Evolutionary conservation across 1,140 invertebrate species (phyloP).

Genomic region (Aphelenchoides fujianensis): DNA sequence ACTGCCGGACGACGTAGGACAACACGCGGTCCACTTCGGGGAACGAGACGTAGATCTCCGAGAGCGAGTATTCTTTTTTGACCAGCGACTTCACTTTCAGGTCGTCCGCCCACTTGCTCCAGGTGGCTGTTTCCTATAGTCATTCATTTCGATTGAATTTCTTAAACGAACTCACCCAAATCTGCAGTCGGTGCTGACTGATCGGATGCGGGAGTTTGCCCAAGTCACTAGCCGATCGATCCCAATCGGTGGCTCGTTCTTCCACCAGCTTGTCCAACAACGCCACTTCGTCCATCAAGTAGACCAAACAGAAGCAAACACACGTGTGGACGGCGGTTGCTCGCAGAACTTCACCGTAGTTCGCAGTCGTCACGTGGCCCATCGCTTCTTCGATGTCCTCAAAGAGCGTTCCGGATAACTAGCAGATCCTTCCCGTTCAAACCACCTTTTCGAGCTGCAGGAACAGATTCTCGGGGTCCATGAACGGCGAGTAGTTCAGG

Average conservation of each 20-base stretch:
- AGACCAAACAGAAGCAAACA: slow-evolving; percentile 30
- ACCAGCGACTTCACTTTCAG: slow-evolving; percentile 6
- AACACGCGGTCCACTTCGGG: slow-evolving; percentile 30
- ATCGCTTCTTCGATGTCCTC: slow-evolving; percentile 33
- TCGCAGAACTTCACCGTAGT: slow-evolving; percentile 33
- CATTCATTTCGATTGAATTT: too few relatives aligned
- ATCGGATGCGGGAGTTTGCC: slow-evolving; percentile 32
- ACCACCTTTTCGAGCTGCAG: background rate
- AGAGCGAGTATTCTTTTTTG: slow-evolving; percentile 31
- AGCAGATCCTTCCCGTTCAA: slow-evolving; percentile 2
- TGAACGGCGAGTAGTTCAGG: background rate
- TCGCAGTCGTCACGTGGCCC: slow-evolving; percentile 19
- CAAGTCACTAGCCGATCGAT: slow-evolving; percentile 19
- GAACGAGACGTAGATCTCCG: slow-evolving; percentile 32
- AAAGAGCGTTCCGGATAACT: slow-evolving; percentile 14
- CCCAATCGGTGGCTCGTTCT: slow-evolving; percentile 12
- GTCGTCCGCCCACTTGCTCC: slow-evolving; percentile 31
- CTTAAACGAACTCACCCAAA: background rate
- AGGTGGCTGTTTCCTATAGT: slow-evolving; percentile 25
- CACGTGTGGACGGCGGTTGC: slow-evolving; percentile 17
- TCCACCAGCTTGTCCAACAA: slow-evolving; percentile 23
- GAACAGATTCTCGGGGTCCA: slow-evolving; percentile 9
- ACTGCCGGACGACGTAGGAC: slow-evolving; percentile 7
- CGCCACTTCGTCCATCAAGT: slow-evolving; percentile 27
- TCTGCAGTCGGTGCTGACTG: slow-evolving; percentile 20